Base-by-base conservation (phyloP, 2,888 invertebrate species). In the Drosophila austrosaltans region DNA sequence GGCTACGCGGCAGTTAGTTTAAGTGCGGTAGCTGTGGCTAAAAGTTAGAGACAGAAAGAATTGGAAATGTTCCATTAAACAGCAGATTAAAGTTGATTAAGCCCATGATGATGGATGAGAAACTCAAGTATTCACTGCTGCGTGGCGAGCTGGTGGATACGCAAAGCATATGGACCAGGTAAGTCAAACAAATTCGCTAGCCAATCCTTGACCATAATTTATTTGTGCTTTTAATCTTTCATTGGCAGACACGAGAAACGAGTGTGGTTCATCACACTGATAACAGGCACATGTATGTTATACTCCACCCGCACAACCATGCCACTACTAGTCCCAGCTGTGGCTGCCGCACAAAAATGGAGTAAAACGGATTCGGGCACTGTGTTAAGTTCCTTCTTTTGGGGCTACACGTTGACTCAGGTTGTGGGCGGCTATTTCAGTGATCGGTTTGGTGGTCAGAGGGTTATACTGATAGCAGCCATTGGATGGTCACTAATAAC, bases 341-440 rank as follows among this genome's bases (percentile, higher is more conserved):
- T 95, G 61, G 93, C 95, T 48, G 93, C 94, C 62, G 95, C 95
- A 80, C 93, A 94, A 84, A 93, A 93, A 66, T 96, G 95, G 95
- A 94, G 94, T 81, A 95, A 95, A 92, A 94, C 94, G 22, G 94
- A 95, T 78, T 94, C 95, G 2, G 96, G 95, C n/a, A 94, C 94
- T 1, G 94, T 95, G 59, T 91, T 96, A 30, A 95, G 95, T 25
- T 94, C 95, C 28, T 96, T 96, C 88, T 96, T 96, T 89, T 96
- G 96, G 95, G 96, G 96, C 58, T 96, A 96, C 84, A 95, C 95
- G 0, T 90, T 95, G 72, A 96, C 95, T 0, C 94, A 94, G 90
- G 93, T 93, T 20, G 90, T 93, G 59, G 94, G 94, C 57, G 94
- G 94, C 32, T 94, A 94, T 79, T 91, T 94, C 36, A 94, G 94